phyloP scores from a whole-genome alignment of 2,113 vertebrate species.

The Plestiodon gilberti region DNA sequence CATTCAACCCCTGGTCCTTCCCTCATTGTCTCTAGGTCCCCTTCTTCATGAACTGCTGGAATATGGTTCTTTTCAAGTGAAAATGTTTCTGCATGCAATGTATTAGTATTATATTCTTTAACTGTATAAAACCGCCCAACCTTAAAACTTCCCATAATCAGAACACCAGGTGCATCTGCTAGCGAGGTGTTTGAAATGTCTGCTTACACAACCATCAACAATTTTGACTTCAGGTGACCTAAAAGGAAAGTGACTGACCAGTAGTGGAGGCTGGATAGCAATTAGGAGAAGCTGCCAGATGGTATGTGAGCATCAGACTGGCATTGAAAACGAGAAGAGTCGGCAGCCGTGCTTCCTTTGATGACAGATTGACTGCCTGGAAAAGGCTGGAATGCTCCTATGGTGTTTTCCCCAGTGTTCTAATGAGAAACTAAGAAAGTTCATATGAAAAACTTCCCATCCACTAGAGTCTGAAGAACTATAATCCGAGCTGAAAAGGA shows the following conservation, averaged over 20 bases:
- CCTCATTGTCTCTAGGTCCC: not conserved
- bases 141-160: slow-evolving; percentile 31
- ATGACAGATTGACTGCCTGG: slow-evolving; percentile 67
- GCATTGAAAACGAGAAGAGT: slow-evolving; percentile 44
- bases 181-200: slow-evolving; percentile 15
- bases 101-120: not conserved
- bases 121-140: not conserved
- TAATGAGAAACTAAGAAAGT: slow-evolving; percentile 48
- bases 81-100: not conserved
- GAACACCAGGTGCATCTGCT: slow-evolving; percentile 19
- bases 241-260: slow-evolving; percentile 59
- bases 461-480: slow-evolving; percentile 16
- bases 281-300: slow-evolving; percentile 66
- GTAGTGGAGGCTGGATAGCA: slow-evolving; percentile 40
- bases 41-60: not conserved
- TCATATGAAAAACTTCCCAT: slow-evolving; percentile 41
- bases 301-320: slow-evolving; percentile 59
- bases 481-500: slow-evolving; percentile 19
- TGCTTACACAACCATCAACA: slow-evolving; percentile 51
- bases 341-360: slow-evolving; percentile 57
- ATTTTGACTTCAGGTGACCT: slow-evolving; percentile 50
- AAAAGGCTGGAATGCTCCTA: slow-evolving; percentile 58
- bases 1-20: not conserved
- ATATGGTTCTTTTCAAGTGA: not conserved
- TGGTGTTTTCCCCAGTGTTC: slow-evolving; percentile 47